phyloP scores from a whole-genome alignment of 1,140 invertebrate species.

The Calycopis cecrops region DNA sequence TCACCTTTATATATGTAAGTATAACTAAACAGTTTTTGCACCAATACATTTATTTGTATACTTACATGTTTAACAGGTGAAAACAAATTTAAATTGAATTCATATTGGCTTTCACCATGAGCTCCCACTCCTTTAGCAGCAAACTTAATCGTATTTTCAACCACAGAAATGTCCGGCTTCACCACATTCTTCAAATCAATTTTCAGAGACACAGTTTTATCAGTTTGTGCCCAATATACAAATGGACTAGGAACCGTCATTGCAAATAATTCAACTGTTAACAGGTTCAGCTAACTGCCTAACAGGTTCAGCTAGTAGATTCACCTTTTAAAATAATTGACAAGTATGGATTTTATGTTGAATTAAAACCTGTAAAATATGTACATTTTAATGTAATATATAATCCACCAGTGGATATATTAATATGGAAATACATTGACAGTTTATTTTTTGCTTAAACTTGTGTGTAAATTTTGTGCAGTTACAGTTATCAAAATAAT shows the following conservation, averaged over 20 bases:
- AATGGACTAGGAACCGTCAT: constrained; percentile 82
- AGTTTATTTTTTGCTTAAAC: too few relatives aligned
- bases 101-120: constrained; percentile 81
- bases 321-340: too few relatives aligned
- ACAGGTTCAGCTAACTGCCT: too few relatives aligned
- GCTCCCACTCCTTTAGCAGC: constrained; percentile 81
- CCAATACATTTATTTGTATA: constrained; percentile 35
- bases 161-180: constrained; percentile 77
- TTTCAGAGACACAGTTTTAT: constrained; percentile 83
- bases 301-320: too few relatives aligned
- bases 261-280: constrained; percentile 18
- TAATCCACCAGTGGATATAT: too few relatives aligned
- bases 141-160: constrained; percentile 78
- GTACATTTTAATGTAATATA: too few relatives aligned
- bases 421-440: too few relatives aligned
- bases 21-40: neutral
- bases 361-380: too few relatives aligned
- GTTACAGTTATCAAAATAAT: too few relatives aligned
- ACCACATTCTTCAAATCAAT: constrained; percentile 90
- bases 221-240: constrained; percentile 95
- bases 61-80: constrained; percentile 80
- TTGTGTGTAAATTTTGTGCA: too few relatives aligned
- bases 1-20: too few relatives aligned
- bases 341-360: too few relatives aligned
- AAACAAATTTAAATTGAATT: constrained; percentile 84